A percentile compares a stretch with the other conserved stretches of the same genome.
phyloP scores from a whole-genome alignment of 2,888 invertebrate species.

The Tridacna gigas region DNA sequence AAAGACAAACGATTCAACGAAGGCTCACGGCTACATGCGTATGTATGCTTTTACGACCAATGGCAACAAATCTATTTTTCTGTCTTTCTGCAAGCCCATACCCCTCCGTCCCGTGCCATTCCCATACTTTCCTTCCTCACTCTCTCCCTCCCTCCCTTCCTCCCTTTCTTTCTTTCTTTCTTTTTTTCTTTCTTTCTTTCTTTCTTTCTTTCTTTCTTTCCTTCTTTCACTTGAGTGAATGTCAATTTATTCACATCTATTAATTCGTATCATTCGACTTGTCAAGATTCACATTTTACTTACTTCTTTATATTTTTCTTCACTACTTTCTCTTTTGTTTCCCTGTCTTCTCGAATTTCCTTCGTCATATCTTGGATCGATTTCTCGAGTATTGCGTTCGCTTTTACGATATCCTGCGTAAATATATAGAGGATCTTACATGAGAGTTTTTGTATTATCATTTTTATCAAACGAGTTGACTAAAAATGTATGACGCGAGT shows the following conservation, averaged over 20 bases:
- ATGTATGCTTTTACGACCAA: no score
- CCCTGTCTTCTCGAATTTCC: constrained; percentile 45
- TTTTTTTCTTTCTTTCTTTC: neutral
- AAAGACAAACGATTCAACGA: neutral
- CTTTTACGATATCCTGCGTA: constrained; percentile 51
- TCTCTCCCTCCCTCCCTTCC: neutral
- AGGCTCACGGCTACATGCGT: no score
- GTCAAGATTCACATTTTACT: neutral
- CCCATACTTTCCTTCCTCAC: neutral
- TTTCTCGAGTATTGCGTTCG: constrained; percentile 39
- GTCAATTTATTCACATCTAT: neutral
- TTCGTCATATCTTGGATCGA: constrained; percentile 41
- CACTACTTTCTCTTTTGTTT: constrained; percentile 45
- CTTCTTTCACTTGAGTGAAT: neutral
- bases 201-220: neutral
- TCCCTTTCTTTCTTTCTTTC: neutral
- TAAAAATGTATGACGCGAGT: no score
- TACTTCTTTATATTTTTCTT: constrained; percentile 55
- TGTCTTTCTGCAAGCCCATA: neutral
- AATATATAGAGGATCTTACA: no score
- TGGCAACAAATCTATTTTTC: no score
- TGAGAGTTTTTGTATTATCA: no score
- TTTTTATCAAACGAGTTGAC: no score
- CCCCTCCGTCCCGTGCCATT: neutral
- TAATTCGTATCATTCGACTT: neutral